A percentile compares a stretch with the other conserved stretches of the same genome.
phyloP scores from a whole-genome alignment of 2,797 vertebrate species.

The Ibycter americanus region DNA sequence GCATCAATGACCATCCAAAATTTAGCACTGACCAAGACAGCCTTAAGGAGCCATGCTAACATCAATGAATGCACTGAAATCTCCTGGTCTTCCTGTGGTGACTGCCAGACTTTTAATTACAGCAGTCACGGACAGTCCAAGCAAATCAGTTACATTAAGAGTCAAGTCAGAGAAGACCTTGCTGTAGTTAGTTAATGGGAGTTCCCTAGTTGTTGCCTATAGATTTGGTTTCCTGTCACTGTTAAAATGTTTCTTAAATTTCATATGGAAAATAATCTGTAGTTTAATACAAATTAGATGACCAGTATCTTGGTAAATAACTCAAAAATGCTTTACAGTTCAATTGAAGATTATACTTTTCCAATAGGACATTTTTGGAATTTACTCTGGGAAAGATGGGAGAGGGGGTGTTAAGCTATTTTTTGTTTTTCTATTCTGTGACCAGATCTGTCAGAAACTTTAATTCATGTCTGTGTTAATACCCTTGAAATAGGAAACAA shows the following conservation, averaged over 20 bases:
- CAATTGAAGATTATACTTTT: not conserved
- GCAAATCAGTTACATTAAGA: not conserved
- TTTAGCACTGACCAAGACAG: not conserved
- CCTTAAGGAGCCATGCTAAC: rapidly evolving
- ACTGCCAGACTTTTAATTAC: not conserved
- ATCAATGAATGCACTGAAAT: not conserved
- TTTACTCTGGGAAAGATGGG: not conserved
- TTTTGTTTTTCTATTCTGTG: not conserved
- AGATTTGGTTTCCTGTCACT: not conserved
- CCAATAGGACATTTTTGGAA: not conserved
- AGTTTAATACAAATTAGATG: not conserved
- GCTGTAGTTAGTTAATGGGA: not conserved
- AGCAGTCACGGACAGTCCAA: not conserved
- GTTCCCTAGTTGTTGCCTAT: not conserved
- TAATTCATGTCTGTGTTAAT: not conserved
- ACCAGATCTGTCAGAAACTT: not conserved
- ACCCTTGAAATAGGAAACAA: not conserved
- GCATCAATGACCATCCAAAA: not conserved
- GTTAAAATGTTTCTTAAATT: not conserved
- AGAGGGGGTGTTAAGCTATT: not conserved
- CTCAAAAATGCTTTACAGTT: not conserved
- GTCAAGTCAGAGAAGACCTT: not conserved
- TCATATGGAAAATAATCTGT: not conserved
- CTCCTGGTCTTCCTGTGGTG: not conserved
- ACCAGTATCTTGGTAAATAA: not conserved